Conservation (phyloP, 1,140 invertebrate species). For the Eubasilissa regina region DNA sequence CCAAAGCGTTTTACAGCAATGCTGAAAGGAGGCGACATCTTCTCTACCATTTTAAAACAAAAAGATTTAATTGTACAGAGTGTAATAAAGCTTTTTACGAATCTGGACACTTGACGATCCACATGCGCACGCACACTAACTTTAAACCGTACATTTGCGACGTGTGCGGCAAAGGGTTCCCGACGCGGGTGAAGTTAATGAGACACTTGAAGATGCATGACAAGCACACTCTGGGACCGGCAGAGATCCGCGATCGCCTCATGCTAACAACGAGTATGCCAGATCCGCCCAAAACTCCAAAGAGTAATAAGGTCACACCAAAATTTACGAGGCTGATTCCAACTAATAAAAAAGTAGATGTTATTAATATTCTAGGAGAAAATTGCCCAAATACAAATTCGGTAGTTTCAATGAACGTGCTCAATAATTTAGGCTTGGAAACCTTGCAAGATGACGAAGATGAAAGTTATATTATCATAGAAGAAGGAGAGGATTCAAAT, state of each 20-base stretch:
- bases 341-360: constrained; percentile 1
- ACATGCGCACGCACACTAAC: constrained; percentile 66
- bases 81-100: constrained; percentile 58
- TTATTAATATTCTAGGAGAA: neutral
- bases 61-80: constrained; percentile 47
- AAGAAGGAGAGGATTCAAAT: constrained; percentile 43
- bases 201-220: constrained; percentile 50
- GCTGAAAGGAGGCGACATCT: constrained; percentile 47
- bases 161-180: constrained; percentile 64
- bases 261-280: constrained; percentile 18
- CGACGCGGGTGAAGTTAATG: constrained; percentile 45
- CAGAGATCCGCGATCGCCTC: constrained; percentile 14
- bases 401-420: neutral
- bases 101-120: constrained; percentile 62
- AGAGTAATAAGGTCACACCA: constrained; percentile 40
- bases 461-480: constrained; percentile 51
- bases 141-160: constrained; percentile 76
- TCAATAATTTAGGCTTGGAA: constrained; percentile 13
- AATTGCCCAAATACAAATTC: constrained; percentile 1
- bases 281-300: constrained; percentile 10
- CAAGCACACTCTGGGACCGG: neutral
- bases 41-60: constrained; percentile 54
- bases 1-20: constrained; percentile 51
- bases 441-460: constrained; percentile 40
- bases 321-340: constrained; percentile 40